These are phyloP conservation scores for Cephus rjabovi DNA, from an alignment of 2,888 invertebrate species.

Conservation along the genomic window DNA sequence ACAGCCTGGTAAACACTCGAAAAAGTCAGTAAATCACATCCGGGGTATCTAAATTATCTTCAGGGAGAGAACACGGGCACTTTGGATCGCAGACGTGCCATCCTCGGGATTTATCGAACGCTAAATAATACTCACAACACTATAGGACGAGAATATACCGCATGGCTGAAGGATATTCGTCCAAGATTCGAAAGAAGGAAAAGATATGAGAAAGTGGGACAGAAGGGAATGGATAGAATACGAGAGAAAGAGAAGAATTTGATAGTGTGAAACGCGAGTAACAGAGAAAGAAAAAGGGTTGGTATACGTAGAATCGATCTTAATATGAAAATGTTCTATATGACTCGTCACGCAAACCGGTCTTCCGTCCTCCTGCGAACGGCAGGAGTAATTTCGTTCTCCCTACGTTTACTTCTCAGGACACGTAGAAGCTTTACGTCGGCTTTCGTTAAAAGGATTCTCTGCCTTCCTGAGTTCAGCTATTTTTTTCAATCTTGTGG, in stretches of 20 bases:
- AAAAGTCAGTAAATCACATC: conserved; percentile 55
- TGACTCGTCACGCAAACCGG: background rate
- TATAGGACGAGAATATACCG: conserved; percentile 50
- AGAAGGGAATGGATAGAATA: background rate
- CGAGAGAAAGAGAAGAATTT: background rate
- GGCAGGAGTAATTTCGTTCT: background rate
- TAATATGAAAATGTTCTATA: background rate
- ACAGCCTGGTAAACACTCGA: conserved; percentile 15
- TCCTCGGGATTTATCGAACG: conserved; percentile 56
- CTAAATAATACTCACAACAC: conserved; percentile 48
- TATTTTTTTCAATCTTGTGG: conserved; percentile 28
- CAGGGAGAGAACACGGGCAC: conserved; percentile 47
- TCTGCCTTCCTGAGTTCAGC: conserved; percentile 13
- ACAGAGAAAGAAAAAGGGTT: too few relatives aligned
- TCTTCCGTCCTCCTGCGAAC: background rate
- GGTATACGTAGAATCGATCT: background rate
- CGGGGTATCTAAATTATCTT: conserved; percentile 59
- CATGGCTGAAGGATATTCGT: conserved; percentile 26
- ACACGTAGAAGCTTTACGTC: conserved; percentile 45
- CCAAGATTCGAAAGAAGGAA: background rate
- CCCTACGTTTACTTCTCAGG: conserved; percentile 38
- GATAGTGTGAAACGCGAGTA: too few relatives aligned
- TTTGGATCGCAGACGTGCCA: conserved; percentile 43
- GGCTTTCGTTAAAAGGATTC: conserved; percentile 42
- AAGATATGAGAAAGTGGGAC: background rate